phyloP scores from a whole-genome alignment of 2,888 invertebrate genomes.

The Steromphala cineraria region DNA sequence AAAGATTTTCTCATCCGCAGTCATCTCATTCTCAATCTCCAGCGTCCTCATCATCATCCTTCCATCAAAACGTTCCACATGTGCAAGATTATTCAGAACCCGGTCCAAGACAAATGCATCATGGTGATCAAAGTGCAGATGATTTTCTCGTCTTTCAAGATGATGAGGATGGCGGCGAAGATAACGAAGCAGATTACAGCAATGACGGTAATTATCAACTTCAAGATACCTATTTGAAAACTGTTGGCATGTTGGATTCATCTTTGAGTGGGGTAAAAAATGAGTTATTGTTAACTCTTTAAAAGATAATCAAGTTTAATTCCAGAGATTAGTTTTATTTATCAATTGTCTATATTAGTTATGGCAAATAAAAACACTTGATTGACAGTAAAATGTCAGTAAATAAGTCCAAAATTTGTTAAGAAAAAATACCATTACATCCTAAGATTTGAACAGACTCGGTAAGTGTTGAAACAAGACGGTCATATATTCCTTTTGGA shows the following conservation, averaged over 20 bases:
- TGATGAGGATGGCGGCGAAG: not conserved
- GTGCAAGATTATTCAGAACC: constrained; percentile 9
- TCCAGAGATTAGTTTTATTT: too few relatives aligned
- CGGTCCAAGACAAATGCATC: not conserved
- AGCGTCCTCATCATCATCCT: constrained; percentile 5
- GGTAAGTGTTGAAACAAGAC: too few relatives aligned
- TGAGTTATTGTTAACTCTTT: too few relatives aligned
- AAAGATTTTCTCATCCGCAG: not conserved
- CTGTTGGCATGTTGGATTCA: not conserved
- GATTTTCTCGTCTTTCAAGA: constrained; percentile 9
- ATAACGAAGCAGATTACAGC: constrained; percentile 16
- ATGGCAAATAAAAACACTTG: too few relatives aligned
- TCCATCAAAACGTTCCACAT: constrained; percentile 11
- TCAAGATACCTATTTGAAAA: not conserved
- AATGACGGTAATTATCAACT: constrained; percentile 10
- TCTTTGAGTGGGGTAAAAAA: too few relatives aligned
- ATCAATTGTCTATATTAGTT: too few relatives aligned
- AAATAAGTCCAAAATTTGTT: too few relatives aligned
- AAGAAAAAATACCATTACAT: too few relatives aligned
- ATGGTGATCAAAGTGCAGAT: constrained; percentile 14
- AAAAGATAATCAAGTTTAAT: too few relatives aligned
- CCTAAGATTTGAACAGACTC: too few relatives aligned
- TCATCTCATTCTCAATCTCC: constrained; percentile 16
- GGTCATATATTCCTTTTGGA: too few relatives aligned
- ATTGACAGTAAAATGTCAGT: too few relatives aligned